Evolutionary conservation across 2,888 invertebrate genomes (phyloP).

Genomic region (Dioctria linearis): DNA sequence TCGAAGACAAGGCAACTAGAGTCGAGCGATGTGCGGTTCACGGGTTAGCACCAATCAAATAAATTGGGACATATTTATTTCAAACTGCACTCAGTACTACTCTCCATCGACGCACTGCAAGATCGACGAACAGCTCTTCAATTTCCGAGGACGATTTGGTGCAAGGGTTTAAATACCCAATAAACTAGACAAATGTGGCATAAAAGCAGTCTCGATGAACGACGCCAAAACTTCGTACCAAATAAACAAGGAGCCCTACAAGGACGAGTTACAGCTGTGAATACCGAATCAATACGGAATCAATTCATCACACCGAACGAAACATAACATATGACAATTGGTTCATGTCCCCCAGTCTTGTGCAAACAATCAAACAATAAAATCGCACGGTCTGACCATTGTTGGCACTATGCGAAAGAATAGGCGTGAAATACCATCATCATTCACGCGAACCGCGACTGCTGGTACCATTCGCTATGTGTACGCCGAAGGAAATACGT

Average conservation of each 20-base stretch:
- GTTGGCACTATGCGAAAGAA: too few relatives aligned
- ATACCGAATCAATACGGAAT: slow-evolving; percentile 41
- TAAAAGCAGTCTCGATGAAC: slow-evolving; percentile 8
- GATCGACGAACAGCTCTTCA: too few relatives aligned
- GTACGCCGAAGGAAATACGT: not conserved
- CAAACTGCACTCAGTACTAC: not conserved
- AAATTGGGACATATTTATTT: too few relatives aligned
- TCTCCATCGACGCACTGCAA: not conserved
- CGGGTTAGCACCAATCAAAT: not conserved
- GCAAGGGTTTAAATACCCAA: not conserved
- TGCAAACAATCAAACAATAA: too few relatives aligned
- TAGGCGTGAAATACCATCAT: too few relatives aligned
- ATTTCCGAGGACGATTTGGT: too few relatives aligned
- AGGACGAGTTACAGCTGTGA: slow-evolving; percentile 43
- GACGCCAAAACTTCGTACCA: too few relatives aligned
- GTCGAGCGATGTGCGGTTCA: not conserved
- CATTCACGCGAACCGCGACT: too few relatives aligned
- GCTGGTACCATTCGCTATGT: not conserved
- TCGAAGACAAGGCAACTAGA: not conserved
- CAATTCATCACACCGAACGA: slow-evolving; percentile 20
- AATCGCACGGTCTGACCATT: too few relatives aligned
- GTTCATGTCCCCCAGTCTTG: too few relatives aligned
- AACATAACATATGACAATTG: too few relatives aligned
- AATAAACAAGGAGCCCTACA: too few relatives aligned
- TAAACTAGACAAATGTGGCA: not conserved